These are phyloP conservation scores for Otus scops DNA, from an alignment of 2,797 vertebrate genomes.

Conservation along the genomic window DNA sequence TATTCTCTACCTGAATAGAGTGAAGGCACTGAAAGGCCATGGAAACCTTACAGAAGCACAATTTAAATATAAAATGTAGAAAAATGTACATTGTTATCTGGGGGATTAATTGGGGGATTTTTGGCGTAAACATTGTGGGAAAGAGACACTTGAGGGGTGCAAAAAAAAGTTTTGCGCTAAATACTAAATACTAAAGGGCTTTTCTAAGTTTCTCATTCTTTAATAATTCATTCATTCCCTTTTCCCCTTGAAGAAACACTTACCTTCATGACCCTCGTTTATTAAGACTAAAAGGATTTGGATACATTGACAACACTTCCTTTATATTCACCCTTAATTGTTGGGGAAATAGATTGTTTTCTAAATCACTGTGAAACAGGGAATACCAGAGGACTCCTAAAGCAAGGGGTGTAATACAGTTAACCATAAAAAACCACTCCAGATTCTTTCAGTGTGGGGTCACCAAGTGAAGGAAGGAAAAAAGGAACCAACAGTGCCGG, in stretches of 20 bases:
- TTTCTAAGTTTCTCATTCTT: background rate
- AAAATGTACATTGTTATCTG: background rate
- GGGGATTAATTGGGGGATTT: no score
- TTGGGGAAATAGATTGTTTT: background rate
- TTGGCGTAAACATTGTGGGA: background rate
- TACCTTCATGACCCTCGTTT: background rate
- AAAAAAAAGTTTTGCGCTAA: background rate
- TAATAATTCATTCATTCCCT: background rate
- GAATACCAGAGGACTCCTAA: background rate
- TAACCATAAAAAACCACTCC: background rate
- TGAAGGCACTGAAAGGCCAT: background rate
- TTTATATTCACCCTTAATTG: background rate
- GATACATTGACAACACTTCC: background rate
- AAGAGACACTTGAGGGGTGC: fast-evolving
- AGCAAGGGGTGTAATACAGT: background rate
- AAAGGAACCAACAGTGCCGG: background rate
- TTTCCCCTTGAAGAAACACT: background rate
- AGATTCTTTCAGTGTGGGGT: background rate
- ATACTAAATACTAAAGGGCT: background rate
- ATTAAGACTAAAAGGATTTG: background rate
- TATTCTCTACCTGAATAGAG: background rate
- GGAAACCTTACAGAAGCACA: background rate
- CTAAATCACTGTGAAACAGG: background rate
- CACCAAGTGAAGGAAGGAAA: background rate
- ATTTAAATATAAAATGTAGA: background rate